These are phyloP conservation scores for Diaperis boleti DNA, from an alignment of 2,888 invertebrate genomes.

Conservation along the genomic window DNA sequence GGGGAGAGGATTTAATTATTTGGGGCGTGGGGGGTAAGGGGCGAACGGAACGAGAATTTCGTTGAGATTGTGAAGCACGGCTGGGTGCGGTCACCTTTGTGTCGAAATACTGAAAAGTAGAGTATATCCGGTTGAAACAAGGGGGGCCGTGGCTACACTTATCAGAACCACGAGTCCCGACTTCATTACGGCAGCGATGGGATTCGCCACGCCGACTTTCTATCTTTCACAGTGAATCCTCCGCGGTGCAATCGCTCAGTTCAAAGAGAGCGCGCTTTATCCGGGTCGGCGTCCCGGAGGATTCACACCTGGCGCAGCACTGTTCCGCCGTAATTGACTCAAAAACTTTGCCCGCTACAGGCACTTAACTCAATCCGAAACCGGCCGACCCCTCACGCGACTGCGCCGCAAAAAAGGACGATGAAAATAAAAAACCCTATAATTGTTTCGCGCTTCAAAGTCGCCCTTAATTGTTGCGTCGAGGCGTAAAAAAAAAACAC, in stretches of 20 bases:
- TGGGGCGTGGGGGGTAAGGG: not conserved
- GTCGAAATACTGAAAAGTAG: not conserved
- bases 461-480: conserved; percentile 2
- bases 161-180: not conserved
- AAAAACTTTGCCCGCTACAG: too few relatives aligned
- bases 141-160: too few relatives aligned
- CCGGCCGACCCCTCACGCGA: too few relatives aligned
- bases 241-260: conserved; percentile 15
- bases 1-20: conserved; percentile 8
- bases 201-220: not conserved
- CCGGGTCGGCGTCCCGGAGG: not conserved
- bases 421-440: conserved; percentile 19
- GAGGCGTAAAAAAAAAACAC: conserved; percentile 6
- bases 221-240: conserved; percentile 11
- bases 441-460: conserved; percentile 18
- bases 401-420: too few relatives aligned
- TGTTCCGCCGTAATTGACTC: too few relatives aligned
- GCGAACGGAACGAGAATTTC: too few relatives aligned
- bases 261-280: conserved; percentile 13
- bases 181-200: conserved; percentile 8
- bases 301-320: conserved; percentile 16
- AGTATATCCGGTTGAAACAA: too few relatives aligned
- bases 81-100: not conserved
- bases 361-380: too few relatives aligned
- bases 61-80: not conserved